phyloP scores from a whole-genome alignment of 2,888 invertebrate species.

The Eurytoma adleriae region DNA sequence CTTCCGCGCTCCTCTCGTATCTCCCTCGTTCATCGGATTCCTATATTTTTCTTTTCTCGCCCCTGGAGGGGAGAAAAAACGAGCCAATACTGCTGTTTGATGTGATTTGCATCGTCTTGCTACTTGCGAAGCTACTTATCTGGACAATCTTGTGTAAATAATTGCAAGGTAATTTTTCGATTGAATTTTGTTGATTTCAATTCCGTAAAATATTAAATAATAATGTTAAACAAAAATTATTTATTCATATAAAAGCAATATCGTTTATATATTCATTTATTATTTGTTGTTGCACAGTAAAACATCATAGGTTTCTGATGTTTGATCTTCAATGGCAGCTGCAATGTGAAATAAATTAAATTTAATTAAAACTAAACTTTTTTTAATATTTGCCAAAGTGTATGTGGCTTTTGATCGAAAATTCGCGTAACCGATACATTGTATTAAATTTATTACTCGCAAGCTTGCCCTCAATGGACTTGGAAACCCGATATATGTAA shows the following conservation, averaged over 20 bases:
- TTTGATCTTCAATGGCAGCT: no score
- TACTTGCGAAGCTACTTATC: not conserved
- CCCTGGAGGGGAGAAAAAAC: not conserved
- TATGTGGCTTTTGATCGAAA: not conserved
- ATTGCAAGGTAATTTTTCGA: not conserved
- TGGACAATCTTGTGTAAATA: not conserved
- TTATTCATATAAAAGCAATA: no score
- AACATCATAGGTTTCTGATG: no score
- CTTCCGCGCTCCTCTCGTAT: not conserved
- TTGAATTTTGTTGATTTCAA: no score
- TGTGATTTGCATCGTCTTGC: not conserved
- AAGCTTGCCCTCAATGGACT: no score
- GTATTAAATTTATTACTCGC: slow-evolving; percentile 1
- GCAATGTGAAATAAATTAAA: no score
- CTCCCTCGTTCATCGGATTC: slow-evolving; percentile 29
- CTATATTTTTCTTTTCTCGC: not conserved
- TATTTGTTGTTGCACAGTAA: no score
- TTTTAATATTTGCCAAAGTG: no score
- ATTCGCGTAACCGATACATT: slow-evolving; percentile 15
- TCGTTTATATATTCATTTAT: no score
- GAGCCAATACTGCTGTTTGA: not conserved
- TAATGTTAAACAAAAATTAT: no score
- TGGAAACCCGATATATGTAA: not conserved
- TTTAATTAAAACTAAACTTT: no score
- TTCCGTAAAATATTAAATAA: no score